Evolutionary conservation across 1,140 invertebrate genomes (phyloP).

Genomic region (Aphelenchoides avenae): DNA sequence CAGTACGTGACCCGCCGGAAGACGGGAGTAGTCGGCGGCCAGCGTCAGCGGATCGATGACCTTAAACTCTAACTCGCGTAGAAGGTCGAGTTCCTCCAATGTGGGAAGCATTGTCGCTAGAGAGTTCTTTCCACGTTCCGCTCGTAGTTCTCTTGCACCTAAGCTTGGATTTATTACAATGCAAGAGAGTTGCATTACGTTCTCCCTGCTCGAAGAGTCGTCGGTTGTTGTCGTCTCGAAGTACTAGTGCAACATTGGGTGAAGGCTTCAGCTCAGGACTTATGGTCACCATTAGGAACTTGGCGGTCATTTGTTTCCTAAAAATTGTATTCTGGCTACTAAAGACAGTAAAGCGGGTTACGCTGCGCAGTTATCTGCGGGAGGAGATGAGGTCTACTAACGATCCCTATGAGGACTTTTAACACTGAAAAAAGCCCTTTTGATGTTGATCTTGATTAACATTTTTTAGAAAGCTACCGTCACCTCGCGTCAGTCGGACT

Average conservation of each 20-base stretch:
- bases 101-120: neutral
- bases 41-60: too few species aligned
- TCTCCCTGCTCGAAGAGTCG: neutral
- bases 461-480: neutral
- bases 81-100: neutral
- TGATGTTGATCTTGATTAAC: neutral
- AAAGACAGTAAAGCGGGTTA: too few species aligned
- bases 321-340: neutral
- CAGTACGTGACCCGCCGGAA: too few species aligned
- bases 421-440: neutral
- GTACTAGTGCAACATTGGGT: neutral
- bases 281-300: conserved; percentile 7
- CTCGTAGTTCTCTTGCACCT: neutral
- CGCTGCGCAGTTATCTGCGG: too few species aligned
- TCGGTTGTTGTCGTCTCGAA: neutral
- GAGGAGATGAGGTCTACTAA: too few species aligned
- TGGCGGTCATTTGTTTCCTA: conserved; percentile 2
- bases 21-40: too few species aligned
- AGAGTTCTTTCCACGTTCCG: neutral
- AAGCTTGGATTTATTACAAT: neutral
- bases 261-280: neutral
- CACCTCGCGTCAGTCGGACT: too few species aligned
- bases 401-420: too few species aligned
- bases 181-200: neutral
- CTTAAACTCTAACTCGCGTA: neutral